A percentile compares a stretch with the other conserved stretches of the same genome.
These are phyloP conservation scores for Puntigrus tetrazona DNA, from an alignment of 2,113 vertebrate species.

Conservation along the genomic window DNA sequence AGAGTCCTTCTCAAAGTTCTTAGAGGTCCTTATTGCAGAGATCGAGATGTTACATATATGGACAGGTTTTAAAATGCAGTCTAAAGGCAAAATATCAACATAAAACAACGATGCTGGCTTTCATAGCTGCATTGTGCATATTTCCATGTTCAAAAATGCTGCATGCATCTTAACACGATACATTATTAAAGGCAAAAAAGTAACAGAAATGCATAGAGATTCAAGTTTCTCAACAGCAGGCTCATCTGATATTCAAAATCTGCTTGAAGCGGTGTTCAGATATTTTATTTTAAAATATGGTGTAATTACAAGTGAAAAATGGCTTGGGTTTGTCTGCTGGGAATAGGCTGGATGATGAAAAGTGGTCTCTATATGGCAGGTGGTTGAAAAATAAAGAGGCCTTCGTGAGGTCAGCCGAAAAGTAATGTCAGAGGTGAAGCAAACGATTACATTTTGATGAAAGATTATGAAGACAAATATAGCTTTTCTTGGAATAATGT, in stretches of 20 bases:
- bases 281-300: not conserved
- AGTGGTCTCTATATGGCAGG: conserved; percentile 1
- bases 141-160: not conserved
- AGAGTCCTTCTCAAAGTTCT: not conserved
- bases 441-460: conserved; percentile 29
- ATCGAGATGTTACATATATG: not conserved
- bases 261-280: not conserved
- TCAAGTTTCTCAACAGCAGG: not conserved
- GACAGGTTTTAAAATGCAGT: not conserved
- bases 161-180: not conserved
- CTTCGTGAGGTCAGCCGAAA: conserved; percentile 1
- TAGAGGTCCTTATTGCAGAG: not conserved
- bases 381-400: conserved; percentile 13
- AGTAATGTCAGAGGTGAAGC: conserved; percentile 29
- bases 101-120: not conserved
- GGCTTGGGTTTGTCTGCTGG: not conserved
- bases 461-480: conserved; percentile 16
- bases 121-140: not conserved
- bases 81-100: not conserved
- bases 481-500: conserved; percentile 8
- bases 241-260: not conserved
- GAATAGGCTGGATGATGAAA: conserved; percentile 8
- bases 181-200: not conserved
- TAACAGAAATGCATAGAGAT: not conserved
- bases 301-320: conserved; percentile 1